These are phyloP conservation scores for Procavia capensis DNA, from an alignment of 2,113 vertebrate species.

Conservation along the genomic window DNA sequence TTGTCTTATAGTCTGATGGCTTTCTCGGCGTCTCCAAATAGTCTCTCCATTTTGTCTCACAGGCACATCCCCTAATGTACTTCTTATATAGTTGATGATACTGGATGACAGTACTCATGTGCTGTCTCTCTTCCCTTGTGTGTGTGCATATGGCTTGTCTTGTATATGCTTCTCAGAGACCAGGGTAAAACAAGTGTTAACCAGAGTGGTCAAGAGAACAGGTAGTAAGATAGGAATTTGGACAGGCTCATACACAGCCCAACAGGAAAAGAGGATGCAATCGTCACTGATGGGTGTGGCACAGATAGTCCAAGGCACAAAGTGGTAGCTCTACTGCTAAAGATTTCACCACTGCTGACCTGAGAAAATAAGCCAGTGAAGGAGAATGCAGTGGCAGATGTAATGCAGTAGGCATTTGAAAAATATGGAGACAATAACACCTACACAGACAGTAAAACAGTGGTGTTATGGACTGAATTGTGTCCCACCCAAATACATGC, in stretches of 20 bases:
- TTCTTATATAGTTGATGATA: neutral
- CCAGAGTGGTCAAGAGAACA: neutral
- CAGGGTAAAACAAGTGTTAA: neutral
- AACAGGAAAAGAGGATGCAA: neutral
- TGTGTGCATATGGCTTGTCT: no score
- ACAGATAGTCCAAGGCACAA: neutral
- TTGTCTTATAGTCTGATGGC: neutral
- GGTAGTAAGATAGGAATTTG: neutral
- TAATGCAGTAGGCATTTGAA: slow-evolving; percentile 1
- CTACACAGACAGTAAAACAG: slow-evolving; percentile 12
- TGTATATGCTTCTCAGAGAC: slow-evolving; percentile 18
- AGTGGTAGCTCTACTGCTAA: neutral
- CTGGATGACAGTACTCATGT: no score
- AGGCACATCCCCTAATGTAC: neutral
- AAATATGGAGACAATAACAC: neutral
- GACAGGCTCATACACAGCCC: neutral
- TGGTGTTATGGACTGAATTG: no score
- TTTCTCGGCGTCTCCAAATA: neutral
- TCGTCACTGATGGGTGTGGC: neutral
- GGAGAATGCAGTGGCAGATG: neutral
- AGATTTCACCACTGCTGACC: neutral
- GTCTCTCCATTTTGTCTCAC: neutral
- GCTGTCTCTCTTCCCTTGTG: no score
- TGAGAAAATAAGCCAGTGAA: neutral
- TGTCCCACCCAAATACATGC: no score